phyloP scores from a whole-genome alignment of 92 coral and sea anemone species.

The Montipora capitata region DNA sequence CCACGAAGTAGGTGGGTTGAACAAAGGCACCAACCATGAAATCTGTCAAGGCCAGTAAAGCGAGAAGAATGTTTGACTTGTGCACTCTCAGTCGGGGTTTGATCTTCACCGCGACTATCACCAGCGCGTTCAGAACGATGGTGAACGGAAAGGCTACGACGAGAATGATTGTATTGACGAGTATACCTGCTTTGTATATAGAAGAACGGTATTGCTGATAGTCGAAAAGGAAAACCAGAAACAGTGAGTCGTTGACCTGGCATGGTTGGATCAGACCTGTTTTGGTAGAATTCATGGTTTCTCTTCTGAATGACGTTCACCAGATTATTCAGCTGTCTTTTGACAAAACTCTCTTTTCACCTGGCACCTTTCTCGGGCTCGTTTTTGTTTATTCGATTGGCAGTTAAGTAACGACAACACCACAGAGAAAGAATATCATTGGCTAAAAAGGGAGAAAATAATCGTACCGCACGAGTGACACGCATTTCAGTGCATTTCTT shows the following conservation, averaged over 20 bases:
- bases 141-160: slow-evolving; percentile 18
- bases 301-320: not conserved
- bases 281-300: not conserved
- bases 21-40: slow-evolving; percentile 5
- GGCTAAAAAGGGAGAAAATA: no score
- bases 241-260: not conserved
- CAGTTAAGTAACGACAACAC: no score
- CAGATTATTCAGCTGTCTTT: no score
- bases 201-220: not conserved
- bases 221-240: not conserved
- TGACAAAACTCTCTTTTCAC: not conserved
- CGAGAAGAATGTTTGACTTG: slow-evolving; percentile 27
- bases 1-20: not conserved
- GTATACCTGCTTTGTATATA: not conserved
- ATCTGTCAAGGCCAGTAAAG: slow-evolving; percentile 1
- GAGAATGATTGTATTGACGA: not conserved
- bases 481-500: no score
- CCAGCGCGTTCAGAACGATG: slow-evolving; percentile 20
- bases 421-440: no score
- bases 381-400: no score
- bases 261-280: not conserved
- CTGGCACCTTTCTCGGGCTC: not conserved
- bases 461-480: no score
- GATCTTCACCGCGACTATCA: not conserved
- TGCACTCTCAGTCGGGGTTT: slow-evolving; percentile 11